phyloP scores from a whole-genome alignment of 2,797 vertebrate species.

The Chrysocyon brachyurus region DNA sequence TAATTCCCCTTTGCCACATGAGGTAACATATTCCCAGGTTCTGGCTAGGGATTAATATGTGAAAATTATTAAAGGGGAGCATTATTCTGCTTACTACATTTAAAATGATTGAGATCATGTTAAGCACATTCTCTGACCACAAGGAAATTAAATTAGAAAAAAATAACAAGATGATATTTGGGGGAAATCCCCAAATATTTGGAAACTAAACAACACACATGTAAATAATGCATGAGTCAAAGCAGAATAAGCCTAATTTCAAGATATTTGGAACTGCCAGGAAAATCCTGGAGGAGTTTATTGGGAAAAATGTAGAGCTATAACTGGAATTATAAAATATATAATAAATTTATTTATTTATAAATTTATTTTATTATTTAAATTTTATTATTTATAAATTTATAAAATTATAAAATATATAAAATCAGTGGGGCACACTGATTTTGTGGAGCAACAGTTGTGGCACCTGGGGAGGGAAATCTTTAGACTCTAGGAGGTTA shows the following conservation, averaged over 20 bases:
- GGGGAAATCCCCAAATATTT: not conserved
- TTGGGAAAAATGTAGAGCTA: not conserved
- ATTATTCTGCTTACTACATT: not conserved
- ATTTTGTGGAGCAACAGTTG: not conserved
- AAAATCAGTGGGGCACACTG: not conserved
- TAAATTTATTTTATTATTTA: no score
- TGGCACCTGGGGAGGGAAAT: not conserved
- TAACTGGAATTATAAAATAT: not conserved
- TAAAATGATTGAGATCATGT: not conserved
- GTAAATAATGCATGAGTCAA: not conserved
- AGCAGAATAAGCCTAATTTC: not conserved
- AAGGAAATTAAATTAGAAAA: conserved; percentile 7
- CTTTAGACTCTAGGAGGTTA: not conserved
- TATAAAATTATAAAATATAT: no score
- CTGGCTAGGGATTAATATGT: not conserved
- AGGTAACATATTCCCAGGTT: not conserved
- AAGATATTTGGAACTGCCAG: not conserved
- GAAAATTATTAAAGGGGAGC: not conserved
- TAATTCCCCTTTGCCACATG: not conserved
- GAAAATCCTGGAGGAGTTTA: not conserved
- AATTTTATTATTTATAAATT: no score
- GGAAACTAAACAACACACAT: not conserved
- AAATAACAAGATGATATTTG: not conserved
- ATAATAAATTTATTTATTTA: no score
- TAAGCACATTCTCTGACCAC: not conserved